Percentiles rank a stretch among this genome's conserved stretches.
Conservation (phyloP, 2,113 vertebrate genomes). For the Forbesichthys papilliferus region DNA sequence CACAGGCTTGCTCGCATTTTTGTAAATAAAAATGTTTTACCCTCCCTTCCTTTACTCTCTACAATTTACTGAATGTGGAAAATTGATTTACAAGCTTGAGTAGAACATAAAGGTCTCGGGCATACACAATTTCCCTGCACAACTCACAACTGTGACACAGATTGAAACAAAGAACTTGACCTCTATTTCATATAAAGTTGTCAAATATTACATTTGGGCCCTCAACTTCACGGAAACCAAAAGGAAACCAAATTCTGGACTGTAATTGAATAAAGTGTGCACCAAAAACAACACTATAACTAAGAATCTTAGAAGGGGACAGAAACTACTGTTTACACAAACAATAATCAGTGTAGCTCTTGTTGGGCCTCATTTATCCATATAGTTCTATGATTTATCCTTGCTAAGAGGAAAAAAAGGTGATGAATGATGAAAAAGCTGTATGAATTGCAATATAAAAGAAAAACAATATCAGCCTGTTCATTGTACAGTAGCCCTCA, state of each 20-base stretch:
- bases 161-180: neutral
- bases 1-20: too few species aligned
- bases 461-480: neutral
- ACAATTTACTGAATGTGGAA: neutral
- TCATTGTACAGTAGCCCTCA: neutral
- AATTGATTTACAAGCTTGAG: neutral
- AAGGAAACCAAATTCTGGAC: too few species aligned
- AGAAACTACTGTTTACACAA: too few species aligned
- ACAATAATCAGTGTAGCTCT: constrained; percentile 3
- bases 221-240: neutral
- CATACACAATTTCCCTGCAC: neutral
- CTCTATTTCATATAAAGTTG: neutral
- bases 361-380: neutral
- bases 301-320: too few species aligned
- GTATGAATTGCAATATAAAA: neutral
- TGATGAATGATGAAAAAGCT: neutral
- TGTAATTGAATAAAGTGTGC: neutral
- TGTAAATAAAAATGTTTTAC: neutral
- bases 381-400: neutral
- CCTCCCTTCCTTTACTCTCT: neutral
- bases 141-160: neutral
- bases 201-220: neutral
- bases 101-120: neutral
- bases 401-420: neutral
- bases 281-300: too few species aligned